phyloP scores from a whole-genome alignment of 2,797 vertebrate species.

The Phoeniculus purpureus region DNA sequence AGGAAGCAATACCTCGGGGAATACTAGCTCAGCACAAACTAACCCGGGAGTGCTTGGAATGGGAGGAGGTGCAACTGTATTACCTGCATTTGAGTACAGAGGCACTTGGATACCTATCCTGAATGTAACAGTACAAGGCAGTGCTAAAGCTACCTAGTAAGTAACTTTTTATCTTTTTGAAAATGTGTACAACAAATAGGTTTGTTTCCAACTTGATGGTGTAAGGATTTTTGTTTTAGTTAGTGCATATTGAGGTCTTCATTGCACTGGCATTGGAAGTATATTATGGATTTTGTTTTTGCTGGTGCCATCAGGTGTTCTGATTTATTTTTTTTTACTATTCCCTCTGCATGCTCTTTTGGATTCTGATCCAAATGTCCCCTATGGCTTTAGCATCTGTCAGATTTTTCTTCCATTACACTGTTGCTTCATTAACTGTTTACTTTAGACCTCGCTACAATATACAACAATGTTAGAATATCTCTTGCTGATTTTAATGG shows the following conservation, averaged over 20 bases:
- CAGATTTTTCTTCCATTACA: background rate
- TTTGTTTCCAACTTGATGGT: background rate
- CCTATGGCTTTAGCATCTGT: background rate
- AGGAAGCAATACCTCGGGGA: constrained; percentile 81
- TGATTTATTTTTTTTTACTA: background rate
- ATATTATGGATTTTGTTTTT: background rate
- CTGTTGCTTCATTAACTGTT: background rate
- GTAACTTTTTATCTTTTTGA: constrained; percentile 61
- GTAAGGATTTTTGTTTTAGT: background rate
- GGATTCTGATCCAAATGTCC: background rate
- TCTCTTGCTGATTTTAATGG: background rate
- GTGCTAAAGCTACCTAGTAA: constrained; percentile 98
- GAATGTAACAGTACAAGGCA: constrained; percentile 93
- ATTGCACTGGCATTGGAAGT: background rate
- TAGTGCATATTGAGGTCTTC: background rate
- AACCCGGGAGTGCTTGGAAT: constrained; percentile 83
- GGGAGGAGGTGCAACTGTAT: constrained; percentile 84
- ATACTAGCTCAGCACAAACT: constrained; percentile 81
- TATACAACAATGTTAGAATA: background rate
- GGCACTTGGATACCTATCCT: constrained; percentile 98
- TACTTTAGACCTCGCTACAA: background rate
- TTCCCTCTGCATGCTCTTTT: background rate
- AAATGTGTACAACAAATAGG: background rate
- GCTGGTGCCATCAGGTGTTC: background rate
- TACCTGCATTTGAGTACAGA: constrained; percentile 97